These are phyloP conservation scores for Piprites chloris DNA, from an alignment of 2,113 vertebrate species.

Conservation along the genomic window DNA sequence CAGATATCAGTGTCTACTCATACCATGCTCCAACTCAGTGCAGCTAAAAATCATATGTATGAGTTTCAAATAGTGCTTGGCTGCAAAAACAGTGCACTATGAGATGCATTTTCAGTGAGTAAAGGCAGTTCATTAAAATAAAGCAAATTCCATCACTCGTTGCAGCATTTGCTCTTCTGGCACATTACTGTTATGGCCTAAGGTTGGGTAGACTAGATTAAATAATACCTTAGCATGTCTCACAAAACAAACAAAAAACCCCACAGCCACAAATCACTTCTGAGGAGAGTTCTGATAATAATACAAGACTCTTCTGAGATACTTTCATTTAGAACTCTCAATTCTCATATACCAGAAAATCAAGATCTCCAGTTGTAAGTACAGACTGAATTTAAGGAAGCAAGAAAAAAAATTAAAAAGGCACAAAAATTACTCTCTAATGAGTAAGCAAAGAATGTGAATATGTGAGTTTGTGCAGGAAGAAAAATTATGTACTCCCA, in stretches of 20 bases:
- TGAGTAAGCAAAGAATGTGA: not conserved
- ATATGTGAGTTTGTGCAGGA: not conserved
- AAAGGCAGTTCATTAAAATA: not conserved
- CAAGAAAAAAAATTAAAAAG: not conserved
- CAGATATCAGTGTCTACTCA: not conserved
- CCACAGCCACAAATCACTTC: not conserved
- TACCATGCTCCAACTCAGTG: not conserved
- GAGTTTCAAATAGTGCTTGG: not conserved
- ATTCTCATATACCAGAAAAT: slow-evolving; percentile 15
- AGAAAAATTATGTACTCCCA: not conserved
- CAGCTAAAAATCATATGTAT: accelerated
- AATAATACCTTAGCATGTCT: not conserved
- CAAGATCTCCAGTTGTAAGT: not conserved
- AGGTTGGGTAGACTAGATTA: not conserved
- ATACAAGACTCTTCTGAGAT: not conserved
- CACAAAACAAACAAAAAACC: not conserved
- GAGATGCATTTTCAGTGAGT: not conserved
- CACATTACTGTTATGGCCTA: not conserved
- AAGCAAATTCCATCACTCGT: not conserved
- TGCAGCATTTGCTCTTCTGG: not conserved
- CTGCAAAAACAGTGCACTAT: not conserved
- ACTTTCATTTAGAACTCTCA: not conserved
- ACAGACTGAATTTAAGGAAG: not conserved
- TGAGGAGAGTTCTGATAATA: not conserved
- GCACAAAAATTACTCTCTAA: slow-evolving; percentile 13